Evolutionary conservation across 2,888 invertebrate species (phyloP).

Genomic region (Taphrorychus bicolor): DNA sequence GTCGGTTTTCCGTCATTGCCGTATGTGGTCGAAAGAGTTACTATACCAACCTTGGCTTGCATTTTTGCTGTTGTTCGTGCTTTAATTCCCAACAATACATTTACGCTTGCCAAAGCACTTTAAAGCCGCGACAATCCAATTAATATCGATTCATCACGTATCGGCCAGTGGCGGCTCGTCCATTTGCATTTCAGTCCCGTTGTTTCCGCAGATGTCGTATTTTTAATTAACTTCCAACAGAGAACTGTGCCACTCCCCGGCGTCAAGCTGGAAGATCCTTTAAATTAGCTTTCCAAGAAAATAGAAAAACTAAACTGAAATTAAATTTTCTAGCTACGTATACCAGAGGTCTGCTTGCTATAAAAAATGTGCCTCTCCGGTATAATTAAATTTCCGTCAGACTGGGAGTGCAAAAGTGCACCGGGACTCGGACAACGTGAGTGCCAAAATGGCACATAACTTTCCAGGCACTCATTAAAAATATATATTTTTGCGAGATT

Average conservation of each 20-base stretch:
- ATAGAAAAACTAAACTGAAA: conserved; percentile 12
- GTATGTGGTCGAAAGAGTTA: no score
- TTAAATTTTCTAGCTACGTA: conserved; percentile 11
- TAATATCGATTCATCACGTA: neutral
- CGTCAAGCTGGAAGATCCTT: conserved; percentile 3
- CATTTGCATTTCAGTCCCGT: neutral
- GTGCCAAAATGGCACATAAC: conserved; percentile 34
- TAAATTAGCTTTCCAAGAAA: conserved; percentile 7
- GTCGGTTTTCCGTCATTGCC: no score
- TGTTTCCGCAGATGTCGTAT: neutral
- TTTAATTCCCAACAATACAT: neutral
- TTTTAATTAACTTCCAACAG: neutral
- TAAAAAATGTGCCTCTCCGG: conserved; percentile 28
- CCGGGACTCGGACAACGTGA: conserved; percentile 25
- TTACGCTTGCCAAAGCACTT: neutral
- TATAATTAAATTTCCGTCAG: conserved; percentile 34
- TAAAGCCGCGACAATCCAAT: neutral
- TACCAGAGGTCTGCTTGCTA: neutral
- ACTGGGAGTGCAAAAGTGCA: conserved; percentile 27
- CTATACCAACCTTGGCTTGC: no score
- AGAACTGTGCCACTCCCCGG: neutral
- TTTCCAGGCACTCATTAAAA: conserved; percentile 29
- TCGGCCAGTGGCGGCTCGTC: neutral
- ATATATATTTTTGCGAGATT: conserved; percentile 33
- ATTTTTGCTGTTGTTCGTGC: neutral